Base-by-base conservation (phyloP, 2,113 vertebrate genomes). In the Tichodroma muraria region DNA sequence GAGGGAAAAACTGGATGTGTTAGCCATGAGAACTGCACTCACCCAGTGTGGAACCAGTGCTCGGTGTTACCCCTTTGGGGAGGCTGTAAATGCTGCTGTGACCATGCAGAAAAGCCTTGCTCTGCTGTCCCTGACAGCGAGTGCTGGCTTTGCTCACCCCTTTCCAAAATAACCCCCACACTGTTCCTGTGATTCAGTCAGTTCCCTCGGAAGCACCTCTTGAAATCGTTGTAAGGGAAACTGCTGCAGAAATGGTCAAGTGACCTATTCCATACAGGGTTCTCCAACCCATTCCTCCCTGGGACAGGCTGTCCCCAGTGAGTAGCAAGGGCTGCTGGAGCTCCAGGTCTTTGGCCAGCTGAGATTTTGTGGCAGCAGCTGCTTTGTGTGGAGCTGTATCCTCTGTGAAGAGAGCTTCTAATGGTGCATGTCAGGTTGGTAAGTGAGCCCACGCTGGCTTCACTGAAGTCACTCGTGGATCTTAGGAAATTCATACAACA, bases 181-280 rank as follows among this genome's bases (percentile, higher is more conserved):
- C 3, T 57, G 66, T 15, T 53, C 37, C 10, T 44, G 16, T 6
- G 54, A 14, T 23, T 52, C 72, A 33, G 30, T 23, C 13, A 3
- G 17, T 59, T 68, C 35, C 40, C 45, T 86, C 11, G 11, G 47
- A 72, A 63, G 20, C 38, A 25, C 20, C 59, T 60, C 81, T 64
- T 64, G 19, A 77, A 88, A 28, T 17, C 50, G 40, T 3, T 54
- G 27, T 31, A 15, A 28, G 70, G 61, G 35, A 45, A 78, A 16
- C 37, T 11, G 49, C 35, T 64, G 80, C 27, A 52, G 28, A 38
- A 77, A 11, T 6, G 61, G 23, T 45, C 23, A 2, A 7, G 21
- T 4, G 16, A 20, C 22, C 27, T 21, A 0, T 72, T 80, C 12
- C 1, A 0, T 27, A 1, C 1, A 3, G 25, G 47, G 4, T 11